Percentiles rank a stretch among this genome's conserved stretches.
Conservation (phyloP, 1,140 invertebrate species). For the Heliothis subflexa region DNA sequence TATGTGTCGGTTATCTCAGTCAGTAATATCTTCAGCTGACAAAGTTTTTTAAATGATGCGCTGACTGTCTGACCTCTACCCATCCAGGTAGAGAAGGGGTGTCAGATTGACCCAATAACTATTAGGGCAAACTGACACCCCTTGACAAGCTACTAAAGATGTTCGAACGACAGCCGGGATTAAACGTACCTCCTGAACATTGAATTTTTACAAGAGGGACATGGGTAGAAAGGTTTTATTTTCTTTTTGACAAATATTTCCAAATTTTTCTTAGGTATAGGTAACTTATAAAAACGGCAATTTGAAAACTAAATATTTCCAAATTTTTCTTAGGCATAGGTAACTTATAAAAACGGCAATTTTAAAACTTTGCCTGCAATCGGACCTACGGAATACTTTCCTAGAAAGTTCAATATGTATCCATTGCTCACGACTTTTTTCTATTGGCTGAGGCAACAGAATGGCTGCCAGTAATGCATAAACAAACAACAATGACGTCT, state of each 20-base stretch:
- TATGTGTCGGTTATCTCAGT: too few relatives aligned
- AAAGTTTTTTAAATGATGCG: too few relatives aligned
- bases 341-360: not conserved
- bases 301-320: not conserved
- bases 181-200: too few relatives aligned
- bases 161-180: too few relatives aligned
- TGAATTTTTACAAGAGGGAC: too few relatives aligned
- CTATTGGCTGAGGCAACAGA: not conserved
- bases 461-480: slow-evolving; percentile 17
- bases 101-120: too few relatives aligned
- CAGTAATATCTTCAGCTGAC: too few relatives aligned
- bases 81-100: too few relatives aligned
- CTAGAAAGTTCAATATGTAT: slow-evolving; percentile 25
- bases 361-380: slow-evolving; percentile 1
- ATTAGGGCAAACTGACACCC: too few relatives aligned
- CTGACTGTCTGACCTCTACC: too few relatives aligned
- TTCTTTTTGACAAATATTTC: not conserved
- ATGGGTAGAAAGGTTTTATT: too few relatives aligned
- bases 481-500: slow-evolving; percentile 11
- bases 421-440: slow-evolving; percentile 24
- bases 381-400: slow-evolving; percentile 23
- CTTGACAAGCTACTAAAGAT: too few relatives aligned
- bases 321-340: not conserved
- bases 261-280: not conserved
- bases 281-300: not conserved